Conservation (phyloP, 2,113 vertebrate genomes). For the Psettodes erumei region DNA sequence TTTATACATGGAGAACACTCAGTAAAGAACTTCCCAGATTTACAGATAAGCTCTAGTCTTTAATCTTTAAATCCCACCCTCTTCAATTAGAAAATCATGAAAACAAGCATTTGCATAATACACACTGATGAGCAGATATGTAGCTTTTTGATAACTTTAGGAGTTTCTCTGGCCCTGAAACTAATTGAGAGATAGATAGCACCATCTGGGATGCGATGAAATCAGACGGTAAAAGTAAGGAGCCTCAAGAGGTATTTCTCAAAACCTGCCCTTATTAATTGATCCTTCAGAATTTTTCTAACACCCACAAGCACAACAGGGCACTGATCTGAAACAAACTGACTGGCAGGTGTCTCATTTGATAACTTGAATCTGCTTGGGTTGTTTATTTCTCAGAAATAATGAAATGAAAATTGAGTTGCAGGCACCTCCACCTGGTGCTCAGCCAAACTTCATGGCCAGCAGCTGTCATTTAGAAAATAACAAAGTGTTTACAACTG, state of each 20-base stretch:
- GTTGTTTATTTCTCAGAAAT: not conserved
- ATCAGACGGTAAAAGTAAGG: conserved; percentile 22
- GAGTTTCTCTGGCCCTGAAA: conserved; percentile 20
- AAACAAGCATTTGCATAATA: conserved; percentile 38
- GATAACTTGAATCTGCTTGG: conserved; percentile 25
- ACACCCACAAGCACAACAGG: not conserved
- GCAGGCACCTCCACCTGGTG: conserved; percentile 4
- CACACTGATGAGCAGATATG: conserved; percentile 6
- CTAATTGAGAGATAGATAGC: conserved; percentile 15
- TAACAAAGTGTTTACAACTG: not conserved
- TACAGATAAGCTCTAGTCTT: conserved; percentile 31
- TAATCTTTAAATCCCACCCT: conserved; percentile 53
- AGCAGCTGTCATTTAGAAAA: conserved; percentile 38
- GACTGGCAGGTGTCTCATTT: conserved; percentile 42
- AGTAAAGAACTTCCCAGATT: conserved; percentile 34
- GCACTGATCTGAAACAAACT: not conserved
- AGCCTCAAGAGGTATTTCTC: conserved; percentile 10
- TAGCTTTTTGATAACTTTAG: conserved; percentile 20
- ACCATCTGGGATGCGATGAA: conserved; percentile 6
- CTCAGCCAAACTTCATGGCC: conserved; percentile 22
- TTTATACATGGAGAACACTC: conserved; percentile 10
- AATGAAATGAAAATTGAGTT: conserved; percentile 34
- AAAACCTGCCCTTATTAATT: conserved; percentile 14
- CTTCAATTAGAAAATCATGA: conserved; percentile 38
- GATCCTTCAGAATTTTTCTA: conserved; percentile 5